Percentiles rank a stretch among this genome's conserved stretches.
These are phyloP conservation scores for Lepidostoma basale DNA, from an alignment of 1,140 invertebrate species.

Conservation along the genomic window DNA sequence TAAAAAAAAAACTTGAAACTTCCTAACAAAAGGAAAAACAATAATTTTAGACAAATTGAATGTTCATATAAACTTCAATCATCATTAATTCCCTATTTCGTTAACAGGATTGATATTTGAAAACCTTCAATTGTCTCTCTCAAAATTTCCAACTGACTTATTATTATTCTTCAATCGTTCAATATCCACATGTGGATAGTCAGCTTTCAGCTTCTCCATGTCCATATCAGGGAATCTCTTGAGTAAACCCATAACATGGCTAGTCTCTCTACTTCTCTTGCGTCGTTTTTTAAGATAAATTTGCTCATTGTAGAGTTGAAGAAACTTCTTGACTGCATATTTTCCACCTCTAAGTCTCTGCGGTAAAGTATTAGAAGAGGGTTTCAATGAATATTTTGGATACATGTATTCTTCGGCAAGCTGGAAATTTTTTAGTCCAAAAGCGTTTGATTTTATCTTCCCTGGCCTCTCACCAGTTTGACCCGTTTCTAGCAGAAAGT, in stretches of 20 bases:
- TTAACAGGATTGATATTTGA: too few species aligned
- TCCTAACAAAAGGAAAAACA: too few species aligned
- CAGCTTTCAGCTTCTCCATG: slow-evolving; percentile 69
- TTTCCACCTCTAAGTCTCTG: too few species aligned
- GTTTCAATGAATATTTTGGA: too few species aligned
- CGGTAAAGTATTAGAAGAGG: too few species aligned
- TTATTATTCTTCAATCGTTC: slow-evolving; percentile 65
- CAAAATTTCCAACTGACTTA: slow-evolving; percentile 67
- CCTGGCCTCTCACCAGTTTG: slow-evolving; percentile 76
- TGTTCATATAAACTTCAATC: too few species aligned
- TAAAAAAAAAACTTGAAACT: too few species aligned
- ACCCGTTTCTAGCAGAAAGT: slow-evolving; percentile 89
- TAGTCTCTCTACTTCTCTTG: slow-evolving; percentile 63
- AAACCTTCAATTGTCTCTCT: slow-evolving; percentile 55
- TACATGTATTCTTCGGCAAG: slow-evolving; percentile 49
- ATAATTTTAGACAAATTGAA: too few species aligned
- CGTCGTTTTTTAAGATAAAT: slow-evolving; percentile 63
- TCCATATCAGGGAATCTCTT: slow-evolving; percentile 80
- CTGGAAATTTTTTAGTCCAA: slow-evolving; percentile 64
- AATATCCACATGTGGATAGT: slow-evolving; percentile 80
- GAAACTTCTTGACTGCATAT: slow-evolving; percentile 68
- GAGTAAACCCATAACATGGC: slow-evolving; percentile 71
- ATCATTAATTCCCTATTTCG: too few species aligned
- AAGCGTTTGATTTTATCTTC: slow-evolving; percentile 64
- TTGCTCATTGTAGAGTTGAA: slow-evolving; percentile 70